Conservation (phyloP, 23 tunicate species). For the Halocynthia roretzi region DNA sequence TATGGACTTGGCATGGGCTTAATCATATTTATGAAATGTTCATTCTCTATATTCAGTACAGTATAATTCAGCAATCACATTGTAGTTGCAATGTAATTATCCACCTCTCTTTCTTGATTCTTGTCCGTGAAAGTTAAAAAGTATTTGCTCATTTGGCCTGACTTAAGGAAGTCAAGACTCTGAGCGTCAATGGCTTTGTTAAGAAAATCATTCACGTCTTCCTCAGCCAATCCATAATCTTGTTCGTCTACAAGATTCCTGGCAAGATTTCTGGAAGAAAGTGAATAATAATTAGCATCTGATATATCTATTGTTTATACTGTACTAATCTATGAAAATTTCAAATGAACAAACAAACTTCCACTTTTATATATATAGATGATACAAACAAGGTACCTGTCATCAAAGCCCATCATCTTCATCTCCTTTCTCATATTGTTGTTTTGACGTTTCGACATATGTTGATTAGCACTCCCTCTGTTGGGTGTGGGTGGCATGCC, state of each 20-base stretch:
- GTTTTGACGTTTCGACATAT: conserved; percentile 24
- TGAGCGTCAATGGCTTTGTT: conserved; percentile 95
- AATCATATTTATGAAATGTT: no score
- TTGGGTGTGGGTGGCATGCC: conserved; percentile 35
- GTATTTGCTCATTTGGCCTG: conserved; percentile 29
- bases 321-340: no score
- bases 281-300: no score
- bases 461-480: background rate
- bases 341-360: no score
- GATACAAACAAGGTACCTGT: background rate
- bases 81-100: no score
- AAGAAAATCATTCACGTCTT: conserved; percentile 80
- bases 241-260: conserved; percentile 22
- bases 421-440: conserved; percentile 75
- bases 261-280: background rate
- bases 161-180: conserved; percentile 56
- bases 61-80: no score
- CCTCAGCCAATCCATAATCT: conserved; percentile 32
- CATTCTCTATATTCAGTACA: no score
- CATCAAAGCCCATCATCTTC: conserved; percentile 83
- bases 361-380: no score
- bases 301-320: background rate
- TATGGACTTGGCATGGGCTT: no score
- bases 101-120: conserved; percentile 54
- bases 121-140: conserved; percentile 56